These are phyloP conservation scores for Psammodynastes pulverulentus DNA, from an alignment of 2,113 vertebrate genomes.

Conservation along the genomic window DNA sequence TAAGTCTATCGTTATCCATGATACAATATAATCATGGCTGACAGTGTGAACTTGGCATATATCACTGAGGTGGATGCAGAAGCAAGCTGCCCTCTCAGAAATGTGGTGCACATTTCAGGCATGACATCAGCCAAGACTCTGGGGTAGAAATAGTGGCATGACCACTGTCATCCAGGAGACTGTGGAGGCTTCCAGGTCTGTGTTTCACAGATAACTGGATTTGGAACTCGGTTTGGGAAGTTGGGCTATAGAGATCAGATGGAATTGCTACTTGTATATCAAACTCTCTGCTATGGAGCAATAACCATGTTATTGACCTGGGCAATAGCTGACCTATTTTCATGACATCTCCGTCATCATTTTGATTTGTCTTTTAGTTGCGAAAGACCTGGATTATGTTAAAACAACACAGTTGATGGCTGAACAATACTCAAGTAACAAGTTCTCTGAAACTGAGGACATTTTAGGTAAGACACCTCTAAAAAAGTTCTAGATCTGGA, in stretches of 20 bases:
- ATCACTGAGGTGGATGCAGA: background rate
- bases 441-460: background rate
- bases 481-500: background rate
- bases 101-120: background rate
- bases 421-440: background rate
- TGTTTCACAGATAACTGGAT: background rate
- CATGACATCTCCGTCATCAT: background rate
- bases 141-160: background rate
- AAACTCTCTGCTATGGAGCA: background rate
- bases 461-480: background rate
- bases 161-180: background rate
- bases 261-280: background rate
- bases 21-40: background rate
- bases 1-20: background rate
- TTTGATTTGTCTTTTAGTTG: slow-evolving; percentile 18
- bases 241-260: background rate
- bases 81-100: background rate
- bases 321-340: background rate
- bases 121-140: background rate
- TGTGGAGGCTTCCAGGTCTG: background rate
- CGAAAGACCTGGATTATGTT: background rate
- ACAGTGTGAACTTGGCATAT: background rate
- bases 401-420: background rate
- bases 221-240: background rate
- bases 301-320: background rate